phyloP scores from a whole-genome alignment of 2,888 invertebrate species.

The Resseliella maxima region DNA sequence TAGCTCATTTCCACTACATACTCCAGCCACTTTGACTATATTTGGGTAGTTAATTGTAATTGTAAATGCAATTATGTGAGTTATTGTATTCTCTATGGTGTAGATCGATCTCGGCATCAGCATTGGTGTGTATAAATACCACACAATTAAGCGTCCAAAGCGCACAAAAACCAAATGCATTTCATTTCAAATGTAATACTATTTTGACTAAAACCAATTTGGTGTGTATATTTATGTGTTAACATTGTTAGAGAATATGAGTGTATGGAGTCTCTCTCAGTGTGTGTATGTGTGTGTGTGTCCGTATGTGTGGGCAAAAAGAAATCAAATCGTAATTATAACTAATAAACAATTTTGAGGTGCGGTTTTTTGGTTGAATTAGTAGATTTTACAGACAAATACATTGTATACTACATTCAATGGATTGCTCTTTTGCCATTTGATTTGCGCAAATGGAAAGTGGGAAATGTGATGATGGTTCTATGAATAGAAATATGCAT shows the following conservation, averaged over 20 bases:
- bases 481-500: neutral
- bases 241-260: constrained; percentile 42
- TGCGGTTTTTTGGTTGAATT: constrained; percentile 51
- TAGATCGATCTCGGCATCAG: constrained; percentile 31
- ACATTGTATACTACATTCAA: neutral
- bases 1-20: constrained; percentile 25
- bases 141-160: constrained; percentile 40
- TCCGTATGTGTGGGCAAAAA: constrained; percentile 45
- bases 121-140: constrained; percentile 23
- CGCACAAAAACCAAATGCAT: constrained; percentile 34
- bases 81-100: constrained; percentile 19
- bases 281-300: too few species aligned
- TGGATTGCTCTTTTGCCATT: neutral
- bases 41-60: constrained; percentile 51
- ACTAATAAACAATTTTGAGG: constrained; percentile 53
- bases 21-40: neutral
- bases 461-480: constrained; percentile 44
- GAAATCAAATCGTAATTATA: constrained; percentile 51
- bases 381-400: constrained; percentile 31
- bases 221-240: constrained; percentile 44
- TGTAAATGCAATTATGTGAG: constrained; percentile 40
- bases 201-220: constrained; percentile 48
- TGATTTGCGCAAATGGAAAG: constrained; percentile 18
- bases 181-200: constrained; percentile 33
- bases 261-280: too few species aligned